phyloP scores from a whole-genome alignment of 2,888 invertebrate genomes.

The Drosophila rellima region DNA sequence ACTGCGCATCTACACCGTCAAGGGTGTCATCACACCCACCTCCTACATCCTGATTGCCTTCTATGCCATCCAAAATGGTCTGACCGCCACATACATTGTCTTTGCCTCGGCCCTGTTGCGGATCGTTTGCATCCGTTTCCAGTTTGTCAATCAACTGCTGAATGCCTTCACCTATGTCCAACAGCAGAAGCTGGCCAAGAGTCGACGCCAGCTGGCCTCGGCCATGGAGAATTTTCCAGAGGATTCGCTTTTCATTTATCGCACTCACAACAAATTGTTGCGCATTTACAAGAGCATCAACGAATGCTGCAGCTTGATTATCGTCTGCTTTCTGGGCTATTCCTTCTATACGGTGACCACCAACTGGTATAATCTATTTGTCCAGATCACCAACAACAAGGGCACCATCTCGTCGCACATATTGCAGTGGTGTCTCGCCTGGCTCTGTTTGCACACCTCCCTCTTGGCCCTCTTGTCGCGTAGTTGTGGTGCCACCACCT shows the following conservation, averaged over 20 bases:
- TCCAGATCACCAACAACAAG: conserved; percentile 80
- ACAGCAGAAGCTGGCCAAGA: conserved; percentile 41
- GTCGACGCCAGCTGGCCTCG: conserved; percentile 24
- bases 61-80: conserved; percentile 77
- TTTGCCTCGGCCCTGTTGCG: conserved; percentile 77
- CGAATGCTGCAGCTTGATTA: conserved; percentile 80
- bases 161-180: conserved; percentile 76
- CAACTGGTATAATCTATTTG: conserved; percentile 83
- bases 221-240: conserved; percentile 76
- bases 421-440: conserved; percentile 76
- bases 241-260: conserved; percentile 81
- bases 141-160: conserved; percentile 78
- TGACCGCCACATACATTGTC: conserved; percentile 80
- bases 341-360: conserved; percentile 84
- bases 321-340: conserved; percentile 83
- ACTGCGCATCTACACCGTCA: conserved; percentile 61
- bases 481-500: conserved; percentile 79
- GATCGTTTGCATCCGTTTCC: conserved; percentile 80
- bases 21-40: conserved; percentile 55
- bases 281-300: conserved; percentile 81
- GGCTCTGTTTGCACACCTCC: conserved; percentile 73
- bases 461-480: conserved; percentile 76
- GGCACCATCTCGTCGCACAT: conserved; percentile 66
- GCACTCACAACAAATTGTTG: conserved; percentile 81
- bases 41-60: conserved; percentile 75